Percentiles rank a stretch among this genome's conserved stretches.
phyloP scores from a whole-genome alignment of 2,888 invertebrate genomes.

The Cosmia trapezina region DNA sequence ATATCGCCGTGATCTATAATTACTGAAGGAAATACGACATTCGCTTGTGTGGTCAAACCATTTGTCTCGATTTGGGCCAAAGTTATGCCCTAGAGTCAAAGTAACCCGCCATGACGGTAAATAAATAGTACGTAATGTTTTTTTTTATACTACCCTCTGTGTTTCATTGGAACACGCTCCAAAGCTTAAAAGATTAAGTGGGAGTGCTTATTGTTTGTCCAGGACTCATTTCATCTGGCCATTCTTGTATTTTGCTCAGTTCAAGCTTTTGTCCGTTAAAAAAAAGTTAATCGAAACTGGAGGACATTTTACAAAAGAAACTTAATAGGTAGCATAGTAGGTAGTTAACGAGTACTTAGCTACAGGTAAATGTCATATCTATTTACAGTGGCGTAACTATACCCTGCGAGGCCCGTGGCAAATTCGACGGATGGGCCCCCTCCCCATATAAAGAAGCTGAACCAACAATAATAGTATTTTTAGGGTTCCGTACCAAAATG shows the following conservation, averaged over 20 bases:
- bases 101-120: background rate
- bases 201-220: slow-evolving; percentile 31
- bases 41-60: too few relatives aligned
- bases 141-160: slow-evolving; percentile 32
- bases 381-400: too few relatives aligned
- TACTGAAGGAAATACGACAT: too few relatives aligned
- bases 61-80: too few relatives aligned
- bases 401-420: too few relatives aligned
- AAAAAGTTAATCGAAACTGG: slow-evolving; percentile 27
- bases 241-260: slow-evolving; percentile 26
- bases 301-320: background rate
- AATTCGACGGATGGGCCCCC: too few relatives aligned
- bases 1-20: too few relatives aligned
- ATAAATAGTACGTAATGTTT: slow-evolving; percentile 44
- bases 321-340: background rate
- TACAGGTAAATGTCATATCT: background rate
- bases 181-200: slow-evolving; percentile 39
- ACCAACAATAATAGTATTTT: too few relatives aligned
- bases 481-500: too few relatives aligned
- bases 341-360: background rate
- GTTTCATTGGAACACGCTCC: slow-evolving; percentile 41
- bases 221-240: slow-evolving; percentile 23
- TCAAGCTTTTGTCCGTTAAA: slow-evolving; percentile 15
- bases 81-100: too few relatives aligned
- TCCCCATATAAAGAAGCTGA: too few relatives aligned